Percentiles rank a stretch among this genome's conserved stretches.
Conservation (phyloP, 2,888 invertebrate species). For the Ectemnius cavifrons region DNA sequence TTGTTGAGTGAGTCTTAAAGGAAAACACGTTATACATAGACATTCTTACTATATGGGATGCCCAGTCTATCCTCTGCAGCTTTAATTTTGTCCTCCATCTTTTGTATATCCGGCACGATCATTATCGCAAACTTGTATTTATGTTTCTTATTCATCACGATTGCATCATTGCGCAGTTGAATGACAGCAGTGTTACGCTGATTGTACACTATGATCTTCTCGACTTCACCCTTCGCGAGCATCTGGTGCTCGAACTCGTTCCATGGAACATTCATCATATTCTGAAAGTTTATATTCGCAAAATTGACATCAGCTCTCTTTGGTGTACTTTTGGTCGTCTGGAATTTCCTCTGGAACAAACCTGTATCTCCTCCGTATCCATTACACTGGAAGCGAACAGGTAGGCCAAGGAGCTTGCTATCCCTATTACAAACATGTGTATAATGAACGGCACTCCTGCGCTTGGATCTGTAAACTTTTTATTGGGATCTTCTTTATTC, state of each 20-base stretch:
- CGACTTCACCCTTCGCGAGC: conserved; percentile 96
- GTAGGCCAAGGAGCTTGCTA: too few relatives aligned
- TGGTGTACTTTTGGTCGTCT: neutral
- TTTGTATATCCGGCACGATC: conserved; percentile 90
- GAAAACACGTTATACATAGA: too few relatives aligned
- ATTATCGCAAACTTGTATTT: too few relatives aligned
- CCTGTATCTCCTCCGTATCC: too few relatives aligned
- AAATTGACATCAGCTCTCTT: neutral
- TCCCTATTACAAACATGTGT: neutral
- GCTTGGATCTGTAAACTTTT: neutral
- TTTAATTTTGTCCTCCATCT: conserved; percentile 94
- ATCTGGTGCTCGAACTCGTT: conserved; percentile 97
- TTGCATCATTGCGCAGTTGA: conserved; percentile 89
- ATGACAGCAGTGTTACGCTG: conserved; percentile 92
- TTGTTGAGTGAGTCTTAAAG: too few relatives aligned
- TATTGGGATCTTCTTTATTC: neutral
- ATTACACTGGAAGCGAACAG: too few relatives aligned
- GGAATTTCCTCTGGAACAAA: too few relatives aligned
- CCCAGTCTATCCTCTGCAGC: conserved; percentile 90
- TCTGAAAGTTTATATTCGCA: neutral
- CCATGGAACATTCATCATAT: conserved; percentile 85
- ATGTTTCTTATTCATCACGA: too few relatives aligned
- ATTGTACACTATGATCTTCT: conserved; percentile 90
- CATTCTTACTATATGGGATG: conserved; percentile 84
- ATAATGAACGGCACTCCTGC: neutral